Evolutionary conservation across 1,140 invertebrate species (phyloP).

Genomic region (Lerema accius): DNA sequence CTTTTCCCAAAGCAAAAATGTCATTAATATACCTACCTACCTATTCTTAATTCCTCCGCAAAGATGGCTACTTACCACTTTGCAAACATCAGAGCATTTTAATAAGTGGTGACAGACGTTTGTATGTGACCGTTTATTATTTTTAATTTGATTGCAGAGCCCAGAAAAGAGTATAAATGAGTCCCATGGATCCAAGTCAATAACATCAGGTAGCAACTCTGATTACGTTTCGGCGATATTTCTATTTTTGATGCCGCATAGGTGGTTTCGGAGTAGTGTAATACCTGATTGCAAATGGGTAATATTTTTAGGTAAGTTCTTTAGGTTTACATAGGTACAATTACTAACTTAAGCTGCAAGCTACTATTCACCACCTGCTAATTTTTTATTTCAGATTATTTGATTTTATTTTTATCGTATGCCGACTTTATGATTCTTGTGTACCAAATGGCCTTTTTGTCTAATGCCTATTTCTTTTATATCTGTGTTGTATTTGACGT

Average conservation of each 20-base stretch:
- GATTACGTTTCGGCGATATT: constrained; percentile 58
- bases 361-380: no score
- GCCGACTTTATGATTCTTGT: constrained; percentile 68
- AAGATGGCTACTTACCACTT: no score
- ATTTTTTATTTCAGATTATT: constrained; percentile 61
- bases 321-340: no score
- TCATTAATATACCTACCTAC: no score
- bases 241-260: constrained; percentile 63
- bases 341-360: no score
- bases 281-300: constrained; percentile 64
- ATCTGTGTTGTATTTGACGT: constrained; percentile 60
- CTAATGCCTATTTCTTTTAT: constrained; percentile 59
- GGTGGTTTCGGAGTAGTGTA: constrained; percentile 71
- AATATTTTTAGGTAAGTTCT: constrained; percentile 64
- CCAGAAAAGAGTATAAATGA: constrained; percentile 65
- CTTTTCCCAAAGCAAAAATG: no score
- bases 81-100: no score
- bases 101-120: no score
- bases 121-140: no score
- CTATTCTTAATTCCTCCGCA: no score
- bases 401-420: constrained; percentile 60
- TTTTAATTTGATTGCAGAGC: constrained; percentile 49
- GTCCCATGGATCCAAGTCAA: constrained; percentile 69
- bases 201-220: constrained; percentile 51
- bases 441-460: constrained; percentile 74